These are phyloP conservation scores for Trematomus loennbergii DNA, from an alignment of 2,113 vertebrate genomes.

Conservation along the genomic window DNA sequence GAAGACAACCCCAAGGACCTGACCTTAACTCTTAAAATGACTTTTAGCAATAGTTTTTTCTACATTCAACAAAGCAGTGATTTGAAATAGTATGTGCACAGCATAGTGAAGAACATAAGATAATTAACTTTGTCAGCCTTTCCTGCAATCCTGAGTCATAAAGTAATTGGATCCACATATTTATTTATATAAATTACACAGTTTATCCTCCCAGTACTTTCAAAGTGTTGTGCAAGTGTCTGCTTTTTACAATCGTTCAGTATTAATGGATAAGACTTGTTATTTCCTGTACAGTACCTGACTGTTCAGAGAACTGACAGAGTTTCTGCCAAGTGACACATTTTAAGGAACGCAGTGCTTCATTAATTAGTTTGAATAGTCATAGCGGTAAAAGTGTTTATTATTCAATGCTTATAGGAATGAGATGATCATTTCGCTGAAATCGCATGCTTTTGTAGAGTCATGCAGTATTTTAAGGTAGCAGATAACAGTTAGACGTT, in stretches of 20 bases:
- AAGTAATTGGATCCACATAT: not conserved
- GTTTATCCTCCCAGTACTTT: not conserved
- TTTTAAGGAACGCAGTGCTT: not conserved
- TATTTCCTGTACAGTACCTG: not conserved
- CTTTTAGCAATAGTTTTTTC: slow-evolving; percentile 32
- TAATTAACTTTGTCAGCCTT: not conserved
- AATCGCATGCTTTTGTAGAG: slow-evolving; percentile 19
- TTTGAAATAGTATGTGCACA: slow-evolving; percentile 34
- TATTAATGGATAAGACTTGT: not conserved
- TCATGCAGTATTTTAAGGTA: not conserved
- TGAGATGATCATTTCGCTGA: not conserved
- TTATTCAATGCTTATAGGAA: slow-evolving; percentile 4
- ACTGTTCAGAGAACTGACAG: not conserved
- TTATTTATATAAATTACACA: not conserved
- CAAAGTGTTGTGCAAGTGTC: not conserved
- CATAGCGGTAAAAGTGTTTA: not conserved
- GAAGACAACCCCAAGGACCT: slow-evolving; percentile 14
- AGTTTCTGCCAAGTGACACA: slow-evolving; percentile 9
- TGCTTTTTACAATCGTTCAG: not conserved
- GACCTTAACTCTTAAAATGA: slow-evolving; percentile 53
- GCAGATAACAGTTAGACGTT: slow-evolving; percentile 38
- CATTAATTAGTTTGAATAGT: not conserved
- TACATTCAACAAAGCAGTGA: slow-evolving; percentile 38
- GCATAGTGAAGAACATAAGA: not conserved
- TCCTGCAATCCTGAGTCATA: not conserved